Evolutionary conservation across 2,797 vertebrate genomes (phyloP), one percentile per base, ranked within the genome.

Genomic region (Pipistrellus nathusii): DNA sequence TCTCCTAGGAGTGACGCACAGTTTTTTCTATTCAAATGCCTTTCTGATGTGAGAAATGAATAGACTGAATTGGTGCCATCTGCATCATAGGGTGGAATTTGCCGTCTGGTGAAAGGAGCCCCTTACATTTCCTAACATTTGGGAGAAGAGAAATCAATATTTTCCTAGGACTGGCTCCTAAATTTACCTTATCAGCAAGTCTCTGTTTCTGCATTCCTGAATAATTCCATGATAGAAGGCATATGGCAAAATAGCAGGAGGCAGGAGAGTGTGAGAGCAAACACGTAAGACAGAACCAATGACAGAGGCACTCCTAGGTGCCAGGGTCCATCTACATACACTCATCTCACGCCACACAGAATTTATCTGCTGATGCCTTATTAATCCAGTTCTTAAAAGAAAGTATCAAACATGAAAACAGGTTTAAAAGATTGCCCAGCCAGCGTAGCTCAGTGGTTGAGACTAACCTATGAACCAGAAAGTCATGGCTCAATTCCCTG

Each of bases 21-120:
- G 72, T 90, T 87, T 91, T 86, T 76, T 92, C 94, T 85, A 48
- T 73, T 77, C 85, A 66, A 95, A 95, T 85, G 90, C 57, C 57
- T 76, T 94, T 82, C 75, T 51, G 35, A 85, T 20, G 53, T 84
- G 83, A 96, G 80, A 87, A 80, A 80, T 75, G 71, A 95, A 89
- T 17, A 92, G 86, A 68, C 38, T 35, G 72, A 92, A 93, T 48
- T 66, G 80, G 82, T 94, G 91, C 85, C 88, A 78, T 93, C 92
- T 94, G 92, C 69, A 23, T 72, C 44, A 6, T 9, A 82, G 71
- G 75, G 66, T 1, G 38, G 46, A 69, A 8, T 17, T 13, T 69
- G 72, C 85, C 1, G 0, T 44, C 23, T 71, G 51, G 68, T 44
- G 35, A 84, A 83, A 94, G 66, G 92, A 38, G 5, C 20, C 35